Percentiles rank a stretch among this genome's conserved stretches.
Evolutionary conservation across 1,140 invertebrate species (phyloP).

Genomic region (Dufourea novaeangliae): DNA sequence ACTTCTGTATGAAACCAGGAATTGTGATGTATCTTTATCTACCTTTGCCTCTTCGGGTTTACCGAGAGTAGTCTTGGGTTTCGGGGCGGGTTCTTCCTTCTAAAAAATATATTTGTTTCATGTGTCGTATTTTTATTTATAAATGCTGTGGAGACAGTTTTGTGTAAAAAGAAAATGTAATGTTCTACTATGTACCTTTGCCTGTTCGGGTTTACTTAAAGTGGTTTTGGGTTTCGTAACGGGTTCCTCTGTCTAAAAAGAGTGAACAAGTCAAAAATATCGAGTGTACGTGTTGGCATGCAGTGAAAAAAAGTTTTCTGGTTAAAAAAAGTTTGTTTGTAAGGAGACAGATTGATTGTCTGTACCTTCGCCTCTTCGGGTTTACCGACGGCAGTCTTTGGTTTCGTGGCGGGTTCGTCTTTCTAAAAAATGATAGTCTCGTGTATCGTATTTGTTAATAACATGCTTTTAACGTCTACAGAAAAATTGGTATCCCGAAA

Average conservation of each 20-base stretch:
- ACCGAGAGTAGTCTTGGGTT: constrained; percentile 53
- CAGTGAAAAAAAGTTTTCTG: too few species aligned
- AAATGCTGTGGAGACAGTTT: too few species aligned
- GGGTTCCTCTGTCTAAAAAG: neutral
- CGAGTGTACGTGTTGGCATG: too few species aligned
- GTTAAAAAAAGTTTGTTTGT: neutral
- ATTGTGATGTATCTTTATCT: constrained; percentile 44
- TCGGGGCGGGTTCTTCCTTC: constrained; percentile 54
- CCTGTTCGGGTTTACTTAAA: constrained; percentile 64
- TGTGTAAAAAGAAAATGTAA: neutral
- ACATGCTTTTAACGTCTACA: neutral
- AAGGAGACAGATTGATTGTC: neutral
- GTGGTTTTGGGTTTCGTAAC: constrained; percentile 45
- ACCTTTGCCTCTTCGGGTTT: constrained; percentile 72
- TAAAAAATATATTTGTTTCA: constrained; percentile 37
- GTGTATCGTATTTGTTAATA: neutral
- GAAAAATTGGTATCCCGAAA: neutral
- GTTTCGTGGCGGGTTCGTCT: constrained; percentile 65
- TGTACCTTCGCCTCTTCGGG: constrained; percentile 74
- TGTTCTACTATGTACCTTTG: constrained; percentile 67
- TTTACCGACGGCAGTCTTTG: constrained; percentile 64
- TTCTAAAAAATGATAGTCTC: constrained; percentile 53
- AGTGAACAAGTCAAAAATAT: too few species aligned
- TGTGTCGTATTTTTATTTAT: neutral
- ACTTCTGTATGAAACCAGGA: neutral